These are phyloP conservation scores for Ptilonorhynchus violaceus DNA, from an alignment of 2,113 vertebrate species.

Conservation along the genomic window DNA sequence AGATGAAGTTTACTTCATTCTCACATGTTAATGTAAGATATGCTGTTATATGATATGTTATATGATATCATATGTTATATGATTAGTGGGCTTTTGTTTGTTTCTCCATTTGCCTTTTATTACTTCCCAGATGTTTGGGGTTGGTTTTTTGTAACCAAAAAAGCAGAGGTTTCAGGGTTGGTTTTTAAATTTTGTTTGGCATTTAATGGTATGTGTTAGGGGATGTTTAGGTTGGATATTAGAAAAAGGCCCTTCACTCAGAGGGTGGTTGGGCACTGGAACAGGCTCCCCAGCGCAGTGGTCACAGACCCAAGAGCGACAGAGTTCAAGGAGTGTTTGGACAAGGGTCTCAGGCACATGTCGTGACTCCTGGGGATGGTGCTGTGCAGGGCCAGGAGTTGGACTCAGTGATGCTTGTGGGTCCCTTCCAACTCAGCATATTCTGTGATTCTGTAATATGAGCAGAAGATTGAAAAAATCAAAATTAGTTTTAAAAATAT, in stretches of 20 bases:
- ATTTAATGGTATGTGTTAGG: neutral
- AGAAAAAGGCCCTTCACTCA: neutral
- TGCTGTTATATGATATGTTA: no score
- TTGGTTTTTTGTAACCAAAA: neutral
- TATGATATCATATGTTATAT: no score
- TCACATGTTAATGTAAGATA: neutral
- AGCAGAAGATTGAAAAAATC: neutral
- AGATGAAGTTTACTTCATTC: neutral
- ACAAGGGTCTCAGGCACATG: neutral
- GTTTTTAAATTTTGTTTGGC: rapidly evolving
- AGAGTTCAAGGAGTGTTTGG: neutral
- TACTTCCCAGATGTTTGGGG: neutral
- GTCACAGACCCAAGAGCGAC: neutral
- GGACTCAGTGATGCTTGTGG: neutral
- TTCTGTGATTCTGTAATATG: neutral
- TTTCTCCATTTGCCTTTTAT: neutral
- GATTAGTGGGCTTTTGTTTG: neutral
- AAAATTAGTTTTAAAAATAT: neutral
- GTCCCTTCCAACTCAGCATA: neutral
- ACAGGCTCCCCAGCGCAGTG: neutral
- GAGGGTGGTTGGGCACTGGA: neutral
- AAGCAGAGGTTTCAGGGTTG: rapidly evolving
- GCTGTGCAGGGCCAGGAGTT: neutral
- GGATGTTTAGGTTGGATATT: neutral
- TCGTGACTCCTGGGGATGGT: neutral